Percentiles rank a stretch among this genome's conserved stretches.
These are phyloP conservation scores for Leptothorax acervorum DNA, from an alignment of 2,888 invertebrate genomes.

Conservation along the genomic window DNA sequence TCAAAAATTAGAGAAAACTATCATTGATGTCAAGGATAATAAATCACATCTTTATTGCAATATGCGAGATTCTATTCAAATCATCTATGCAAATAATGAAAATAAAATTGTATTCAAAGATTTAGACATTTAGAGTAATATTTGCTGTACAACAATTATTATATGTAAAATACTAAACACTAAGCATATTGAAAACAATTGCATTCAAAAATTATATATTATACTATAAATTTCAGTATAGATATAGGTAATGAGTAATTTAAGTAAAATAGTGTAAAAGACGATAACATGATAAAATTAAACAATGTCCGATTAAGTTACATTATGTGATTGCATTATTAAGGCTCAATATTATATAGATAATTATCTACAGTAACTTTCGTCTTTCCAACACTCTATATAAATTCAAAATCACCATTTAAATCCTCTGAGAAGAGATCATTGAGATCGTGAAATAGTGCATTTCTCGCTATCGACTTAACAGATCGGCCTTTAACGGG, in stretches of 20 bases:
- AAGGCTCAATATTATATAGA: neutral
- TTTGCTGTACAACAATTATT: neutral
- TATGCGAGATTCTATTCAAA: neutral
- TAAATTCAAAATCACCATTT: conserved; percentile 34
- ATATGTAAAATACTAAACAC: neutral
- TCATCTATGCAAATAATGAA: neutral
- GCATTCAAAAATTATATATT: neutral
- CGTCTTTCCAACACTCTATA: neutral
- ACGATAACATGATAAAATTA: neutral
- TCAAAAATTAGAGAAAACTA: conserved; percentile 44
- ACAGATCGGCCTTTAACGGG: conserved; percentile 57
- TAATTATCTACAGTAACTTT: neutral
- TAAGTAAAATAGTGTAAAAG: no score
- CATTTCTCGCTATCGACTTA: conserved; percentile 63
- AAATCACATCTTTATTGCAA: conserved; percentile 21
- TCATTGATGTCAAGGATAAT: conserved; percentile 38
- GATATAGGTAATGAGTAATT: no score
- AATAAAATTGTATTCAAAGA: neutral
- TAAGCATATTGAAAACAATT: neutral
- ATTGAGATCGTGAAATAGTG: conserved; percentile 30
- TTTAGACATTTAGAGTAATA: neutral
- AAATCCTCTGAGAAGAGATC: conserved; percentile 1
- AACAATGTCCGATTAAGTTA: neutral
- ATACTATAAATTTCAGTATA: neutral
- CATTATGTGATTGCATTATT: neutral